Evolutionary conservation across 2,797 vertebrate genomes (phyloP).

Genomic region (Kryptopterus vitreolus): DNA sequence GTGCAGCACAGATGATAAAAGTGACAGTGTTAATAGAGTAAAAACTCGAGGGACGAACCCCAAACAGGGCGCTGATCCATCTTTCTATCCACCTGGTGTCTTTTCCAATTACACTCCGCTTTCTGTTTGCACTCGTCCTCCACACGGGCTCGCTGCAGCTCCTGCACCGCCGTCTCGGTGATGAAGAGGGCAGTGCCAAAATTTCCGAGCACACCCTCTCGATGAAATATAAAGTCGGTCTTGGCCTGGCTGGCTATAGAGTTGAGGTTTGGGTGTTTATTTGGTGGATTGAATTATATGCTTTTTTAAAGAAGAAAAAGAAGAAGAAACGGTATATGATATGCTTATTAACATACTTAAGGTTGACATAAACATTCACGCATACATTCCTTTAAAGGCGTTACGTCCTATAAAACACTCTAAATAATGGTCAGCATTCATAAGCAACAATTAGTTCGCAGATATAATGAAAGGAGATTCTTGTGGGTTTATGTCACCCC

Average conservation of each 20-base stretch:
- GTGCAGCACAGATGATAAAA: conserved; percentile 77
- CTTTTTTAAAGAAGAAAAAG: too few species aligned
- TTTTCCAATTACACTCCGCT: conserved; percentile 74
- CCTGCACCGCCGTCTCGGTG: conserved; percentile 10
- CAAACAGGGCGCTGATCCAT: conserved; percentile 71
- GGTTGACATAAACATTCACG: neutral
- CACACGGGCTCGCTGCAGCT: conserved; percentile 32
- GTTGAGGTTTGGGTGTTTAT: neutral
- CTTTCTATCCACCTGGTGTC: conserved; percentile 78
- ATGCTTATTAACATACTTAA: neutral
- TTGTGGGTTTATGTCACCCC: neutral
- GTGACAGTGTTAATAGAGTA: conserved; percentile 79
- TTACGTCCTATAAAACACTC: neutral
- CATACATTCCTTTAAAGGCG: neutral
- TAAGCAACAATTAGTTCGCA: neutral
- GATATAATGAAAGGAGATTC: neutral
- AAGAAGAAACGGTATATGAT: conserved; percentile 8
- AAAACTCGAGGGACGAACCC: conserved; percentile 73
- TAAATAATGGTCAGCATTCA: neutral
- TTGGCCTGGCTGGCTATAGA: neutral
- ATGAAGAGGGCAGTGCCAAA: conserved; percentile 25
- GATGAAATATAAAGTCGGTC: conserved; percentile 24
- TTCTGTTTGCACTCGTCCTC: conserved; percentile 64
- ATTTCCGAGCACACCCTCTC: neutral
- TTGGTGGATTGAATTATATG: neutral